phyloP scores from a whole-genome alignment of 2,797 vertebrate species.

The Micropoecilia bifurca region DNA sequence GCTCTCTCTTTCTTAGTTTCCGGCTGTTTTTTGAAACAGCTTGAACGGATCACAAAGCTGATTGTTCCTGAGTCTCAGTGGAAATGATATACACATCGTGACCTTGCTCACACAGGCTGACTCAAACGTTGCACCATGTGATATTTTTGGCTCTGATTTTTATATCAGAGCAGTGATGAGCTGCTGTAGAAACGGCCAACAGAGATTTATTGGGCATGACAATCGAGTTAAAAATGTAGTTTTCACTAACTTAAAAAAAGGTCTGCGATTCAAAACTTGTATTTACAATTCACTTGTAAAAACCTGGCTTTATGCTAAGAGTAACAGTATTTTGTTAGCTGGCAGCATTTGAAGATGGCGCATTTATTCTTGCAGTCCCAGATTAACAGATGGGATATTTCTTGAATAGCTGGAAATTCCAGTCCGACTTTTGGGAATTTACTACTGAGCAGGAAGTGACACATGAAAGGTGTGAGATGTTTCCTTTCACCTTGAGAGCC shows the following conservation, averaged over 20 bases:
- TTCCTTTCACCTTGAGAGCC: constrained; percentile 64
- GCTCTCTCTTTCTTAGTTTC: constrained; percentile 50
- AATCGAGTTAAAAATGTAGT: neutral
- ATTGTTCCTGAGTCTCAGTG: constrained; percentile 45
- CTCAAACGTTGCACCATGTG: constrained; percentile 20
- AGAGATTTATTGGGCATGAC: neutral
- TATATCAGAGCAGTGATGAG: neutral
- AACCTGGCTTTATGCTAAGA: constrained; percentile 6
- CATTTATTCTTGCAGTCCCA: neutral
- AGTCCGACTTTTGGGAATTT: constrained; percentile 49
- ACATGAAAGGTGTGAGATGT: constrained; percentile 61
- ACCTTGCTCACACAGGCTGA: constrained; percentile 9
- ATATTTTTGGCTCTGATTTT: constrained; percentile 19
- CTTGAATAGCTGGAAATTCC: constrained; percentile 59
- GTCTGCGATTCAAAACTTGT: neutral
- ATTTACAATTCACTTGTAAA: neutral
- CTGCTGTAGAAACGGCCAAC: constrained; percentile 4
- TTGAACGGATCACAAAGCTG: constrained; percentile 38
- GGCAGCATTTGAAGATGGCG: neutral
- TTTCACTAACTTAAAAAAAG: constrained; percentile 5
- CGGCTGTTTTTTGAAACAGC: constrained; percentile 32
- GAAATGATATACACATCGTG: constrained; percentile 17
- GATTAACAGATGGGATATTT: constrained; percentile 10
- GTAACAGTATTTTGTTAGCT: neutral
- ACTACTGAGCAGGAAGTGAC: constrained; percentile 70